Evolutionary conservation across 2,113 vertebrate genomes (phyloP).

Genomic region (Cinclus mexicanus): DNA sequence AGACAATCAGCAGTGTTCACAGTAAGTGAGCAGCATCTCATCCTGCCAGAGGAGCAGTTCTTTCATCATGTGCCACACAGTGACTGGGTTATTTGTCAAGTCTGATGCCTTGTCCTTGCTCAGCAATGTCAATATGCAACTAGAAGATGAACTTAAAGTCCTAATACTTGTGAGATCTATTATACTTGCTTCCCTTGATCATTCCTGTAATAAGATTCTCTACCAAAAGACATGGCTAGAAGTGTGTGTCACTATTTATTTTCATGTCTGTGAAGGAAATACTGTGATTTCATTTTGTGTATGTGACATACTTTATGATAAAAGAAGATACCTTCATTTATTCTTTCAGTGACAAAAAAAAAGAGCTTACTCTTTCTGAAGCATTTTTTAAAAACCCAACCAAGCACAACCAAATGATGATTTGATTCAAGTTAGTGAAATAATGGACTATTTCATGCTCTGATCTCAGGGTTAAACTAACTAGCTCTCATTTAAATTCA

Average conservation of each 20-base stretch:
- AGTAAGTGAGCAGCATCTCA: rapidly evolving
- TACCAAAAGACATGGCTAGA: not conserved
- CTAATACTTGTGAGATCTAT: not conserved
- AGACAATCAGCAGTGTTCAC: not conserved
- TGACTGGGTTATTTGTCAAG: not conserved
- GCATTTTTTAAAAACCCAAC: not conserved
- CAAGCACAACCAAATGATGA: not conserved
- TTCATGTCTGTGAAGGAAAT: not conserved
- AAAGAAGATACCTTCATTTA: not conserved
- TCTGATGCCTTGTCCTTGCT: not conserved
- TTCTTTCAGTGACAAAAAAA: not conserved
- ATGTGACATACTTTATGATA: not conserved
- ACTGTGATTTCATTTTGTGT: not conserved
- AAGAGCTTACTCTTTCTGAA: not conserved
- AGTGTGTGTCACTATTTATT: not conserved
- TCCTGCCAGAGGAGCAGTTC: not conserved
- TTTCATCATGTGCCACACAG: not conserved
- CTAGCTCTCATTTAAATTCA: conserved; percentile 9
- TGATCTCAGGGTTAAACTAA: not conserved
- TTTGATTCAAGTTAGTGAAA: not conserved
- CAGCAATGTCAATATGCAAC: not conserved
- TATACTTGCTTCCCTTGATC: not conserved
- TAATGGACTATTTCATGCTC: not conserved
- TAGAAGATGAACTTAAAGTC: not conserved
- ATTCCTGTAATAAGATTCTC: not conserved